Base-by-base conservation (phyloP, 2,888 invertebrate genomes). In the Bedellia somnulentella region DNA sequence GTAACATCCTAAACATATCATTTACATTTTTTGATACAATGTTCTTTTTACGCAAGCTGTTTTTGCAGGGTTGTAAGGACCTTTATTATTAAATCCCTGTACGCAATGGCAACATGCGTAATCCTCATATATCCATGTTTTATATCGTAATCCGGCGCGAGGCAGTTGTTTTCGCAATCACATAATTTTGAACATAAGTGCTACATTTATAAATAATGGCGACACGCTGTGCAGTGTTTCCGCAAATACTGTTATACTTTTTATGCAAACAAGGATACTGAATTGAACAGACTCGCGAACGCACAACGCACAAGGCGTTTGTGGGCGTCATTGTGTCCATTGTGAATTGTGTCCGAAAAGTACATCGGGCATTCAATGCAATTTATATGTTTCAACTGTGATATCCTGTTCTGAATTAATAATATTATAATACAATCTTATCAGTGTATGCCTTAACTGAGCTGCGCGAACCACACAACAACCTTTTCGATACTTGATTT, bases 191-290 rank as follows among this genome's bases (percentile, higher is more conserved):
- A 22, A 12, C 29, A 13, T 24, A 30, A 30, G 30, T 25, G 18
- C 25, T 13, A 25, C 18, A 17, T 16, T 15, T 30, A 13, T 29
- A n/a, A n/a, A 29, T 22, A 22, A 29, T 29, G n/a, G 29, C 29
- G 21, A 21, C 13, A 14, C 21, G 29, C 13, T 13, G 27, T 16
- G 14, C 29, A 14, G 10, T 28, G 21, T 27, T 13, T 21, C 29
- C 40, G 42, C 43, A 45, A 43, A 49, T 48, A 44, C 41, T 41
- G 43, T 47, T 46, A 42, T 40, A 49, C 44, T 52, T 55, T 49
- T 46, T 46, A 45, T 30, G 25, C 45, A 45, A 48, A 53, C 46
- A 47, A 49, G 49, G 46, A 45, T 50, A 50, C 49, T 41, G 45
- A 44, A 48, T 52, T 46, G 45, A 43, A 12, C 25, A 13, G 39